Evolutionary conservation across 2,113 vertebrate genomes (phyloP), one percentile per base, ranked within the genome.

Genomic region (Neoarius graeffei): DNA sequence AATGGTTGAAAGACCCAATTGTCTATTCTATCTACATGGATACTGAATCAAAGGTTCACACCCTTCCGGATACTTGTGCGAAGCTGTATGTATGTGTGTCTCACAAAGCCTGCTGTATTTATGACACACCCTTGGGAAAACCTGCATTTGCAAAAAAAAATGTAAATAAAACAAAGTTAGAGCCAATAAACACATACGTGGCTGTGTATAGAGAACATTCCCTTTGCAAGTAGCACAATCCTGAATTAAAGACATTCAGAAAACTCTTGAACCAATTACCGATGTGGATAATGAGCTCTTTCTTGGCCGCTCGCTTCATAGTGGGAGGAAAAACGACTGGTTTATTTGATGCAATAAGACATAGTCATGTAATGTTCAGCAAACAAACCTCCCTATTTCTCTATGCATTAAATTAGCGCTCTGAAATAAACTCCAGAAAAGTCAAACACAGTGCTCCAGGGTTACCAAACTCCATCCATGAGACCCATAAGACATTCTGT

Each of bases 161-260:
- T 5, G 4, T 30, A 84, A 48, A 69, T 59, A 67, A 48, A 84
- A 66, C 64, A 54, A 54, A 23, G 30, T 14, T 83, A 6, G n/a
- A 25, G 15, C 25, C 57, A 27, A 50, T 50, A 76, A 60, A 14
- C 57, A 83, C 20, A n/a, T 4, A 19, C 10, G 3, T 71, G 83
- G 25, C 67, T 20, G 0, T 54, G 84, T 1, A 19, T 15, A 85
- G 10, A 59, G 54, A 85, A 60, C 71, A 48, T 59, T 85, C 10
- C 42, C 19, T 9, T 50, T 48, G 54, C 66, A 64, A 86, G 59
- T 17, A 17, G 1, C 35, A 66, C 59, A 66, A 80, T 20, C 1
- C 27, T 66, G 54, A 87, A 81, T 73, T 83, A 62, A 83, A 83
- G 13, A 30, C 80, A 74, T 83, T 76, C n/a, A 60, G 25, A 60